phyloP scores from a whole-genome alignment of 1,140 invertebrate species.

The Tribolium madens region DNA sequence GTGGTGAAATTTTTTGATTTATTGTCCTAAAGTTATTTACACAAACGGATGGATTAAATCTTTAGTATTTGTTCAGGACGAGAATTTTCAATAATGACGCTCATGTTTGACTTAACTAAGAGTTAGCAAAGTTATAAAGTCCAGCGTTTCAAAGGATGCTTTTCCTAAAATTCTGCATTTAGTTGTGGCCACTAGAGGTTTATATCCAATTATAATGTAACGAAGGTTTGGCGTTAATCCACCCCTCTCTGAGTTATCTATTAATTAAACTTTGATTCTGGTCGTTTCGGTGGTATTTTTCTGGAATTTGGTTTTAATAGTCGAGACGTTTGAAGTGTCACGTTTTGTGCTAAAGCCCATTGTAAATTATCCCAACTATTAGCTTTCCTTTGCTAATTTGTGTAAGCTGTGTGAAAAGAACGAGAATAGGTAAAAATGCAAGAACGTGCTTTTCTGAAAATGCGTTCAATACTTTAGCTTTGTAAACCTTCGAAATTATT shows the following conservation, averaged over 20 bases:
- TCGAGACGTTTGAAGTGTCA: conserved; percentile 1
- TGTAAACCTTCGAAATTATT: conserved; percentile 20
- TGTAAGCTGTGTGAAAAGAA: conserved; percentile 17
- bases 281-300: not conserved
- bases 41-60: conserved; percentile 2
- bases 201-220: conserved; percentile 18
- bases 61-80: not conserved
- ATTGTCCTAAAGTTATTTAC: conserved; percentile 5
- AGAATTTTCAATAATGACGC: not conserved
- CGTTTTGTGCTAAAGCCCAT: conserved; percentile 1
- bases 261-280: conserved; percentile 14
- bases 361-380: conserved; percentile 32
- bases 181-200: not conserved
- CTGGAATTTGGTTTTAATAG: conserved; percentile 25
- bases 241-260: not conserved
- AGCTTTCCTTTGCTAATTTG: conserved; percentile 28
- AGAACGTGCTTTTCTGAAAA: conserved; percentile 24
- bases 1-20: conserved; percentile 30
- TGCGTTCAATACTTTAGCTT: conserved; percentile 16
- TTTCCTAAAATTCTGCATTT: not conserved
- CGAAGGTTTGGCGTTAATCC: conserved; percentile 12
- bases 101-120: not conserved
- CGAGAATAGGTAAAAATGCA: conserved; percentile 9
- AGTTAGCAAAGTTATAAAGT: not conserved
- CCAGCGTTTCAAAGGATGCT: not conserved